Base-by-base conservation (phyloP, 2,113 vertebrate species). In the Mustelus asterias region DNA sequence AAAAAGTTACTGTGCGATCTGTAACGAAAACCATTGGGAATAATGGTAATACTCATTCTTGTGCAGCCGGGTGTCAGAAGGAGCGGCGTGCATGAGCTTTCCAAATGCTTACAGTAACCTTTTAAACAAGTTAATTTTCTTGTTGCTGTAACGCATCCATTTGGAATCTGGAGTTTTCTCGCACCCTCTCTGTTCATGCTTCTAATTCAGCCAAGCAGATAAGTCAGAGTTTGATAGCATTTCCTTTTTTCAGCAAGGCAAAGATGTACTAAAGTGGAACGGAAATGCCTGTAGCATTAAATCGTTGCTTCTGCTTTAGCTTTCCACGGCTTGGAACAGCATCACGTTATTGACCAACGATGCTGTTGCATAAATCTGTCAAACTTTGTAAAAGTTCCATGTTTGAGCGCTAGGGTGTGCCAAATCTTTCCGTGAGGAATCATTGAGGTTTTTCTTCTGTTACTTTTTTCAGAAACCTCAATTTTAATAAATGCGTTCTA, bases 381-480 rank as follows among this genome's bases (percentile, higher is more conserved):
- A 89, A 96, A 96, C 97, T 96, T 96, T 96, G 96, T 96, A 96
- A 96, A 96, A 96, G 96, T 97, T 97, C 97, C 96, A 90, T 94
- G 89, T 96, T 86, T 96, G 97, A 96, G 97, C 98, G 96, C 98
- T 98, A 98, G 98, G 98, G 98, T 98, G 98, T 98, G 98, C 98
- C 97, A 98, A 97, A 97, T 97, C 96, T 97, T 97, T 97, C 96
- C 96, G 96, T 97, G 41, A 33, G 65, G 26, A 95, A 95, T 65
- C 58, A 93, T 26, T 33, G 41, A 95, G n/a, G 60, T 24, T 60
- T 60, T 90, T 60, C 9, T 14, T 90, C 22, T 72, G 41, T 54
- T 95, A 37, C 92, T 90, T 26, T 90, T 3, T 54, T 48, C 67
- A 48, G 41, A 48, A 67, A 44, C 65, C 22, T 90, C 60, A 29